Conservation (phyloP, 1,140 invertebrate species). For the Zophobas atratus region DNA sequence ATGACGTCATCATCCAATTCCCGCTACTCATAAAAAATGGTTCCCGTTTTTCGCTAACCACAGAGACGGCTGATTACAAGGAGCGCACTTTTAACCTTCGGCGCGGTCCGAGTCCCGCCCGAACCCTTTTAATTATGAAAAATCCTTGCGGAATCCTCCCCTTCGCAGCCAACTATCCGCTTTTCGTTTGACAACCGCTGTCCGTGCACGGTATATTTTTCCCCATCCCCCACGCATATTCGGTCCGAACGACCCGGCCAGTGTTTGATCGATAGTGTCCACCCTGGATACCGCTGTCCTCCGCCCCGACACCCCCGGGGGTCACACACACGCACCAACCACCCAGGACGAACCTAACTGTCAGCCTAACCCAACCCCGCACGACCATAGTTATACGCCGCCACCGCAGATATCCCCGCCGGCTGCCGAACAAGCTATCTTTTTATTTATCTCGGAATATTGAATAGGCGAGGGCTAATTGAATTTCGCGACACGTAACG, state of each 20-base stretch:
- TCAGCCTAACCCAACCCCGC: neutral
- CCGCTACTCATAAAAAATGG: no score
- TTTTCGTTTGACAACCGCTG: slow-evolving; percentile 50
- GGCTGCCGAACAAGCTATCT: slow-evolving; percentile 37
- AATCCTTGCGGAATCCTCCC: no score
- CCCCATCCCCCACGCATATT: slow-evolving; percentile 55
- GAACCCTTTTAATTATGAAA: no score
- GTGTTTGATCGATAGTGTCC: slow-evolving; percentile 63
- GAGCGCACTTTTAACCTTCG: no score
- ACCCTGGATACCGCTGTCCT: slow-evolving; percentile 59
- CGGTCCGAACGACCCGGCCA: slow-evolving; percentile 56
- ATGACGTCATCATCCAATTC: no score
- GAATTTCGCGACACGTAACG: slow-evolving; percentile 46
- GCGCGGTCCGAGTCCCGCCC: no score
- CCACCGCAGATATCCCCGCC: slow-evolving; percentile 46
- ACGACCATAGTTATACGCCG: slow-evolving; percentile 50
- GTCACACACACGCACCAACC: slow-evolving; percentile 60
- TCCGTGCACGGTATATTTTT: slow-evolving; percentile 44
- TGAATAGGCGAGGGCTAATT: slow-evolving; percentile 44
- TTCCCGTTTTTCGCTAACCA: no score
- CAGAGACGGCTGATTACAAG: no score
- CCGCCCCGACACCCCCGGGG: slow-evolving; percentile 45
- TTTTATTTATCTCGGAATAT: slow-evolving; percentile 48
- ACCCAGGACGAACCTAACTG: no score
- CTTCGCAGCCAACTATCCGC: neutral